phyloP scores from a whole-genome alignment of 2,888 invertebrate genomes.

The Scaptodrosophila latifasciaeformis region DNA sequence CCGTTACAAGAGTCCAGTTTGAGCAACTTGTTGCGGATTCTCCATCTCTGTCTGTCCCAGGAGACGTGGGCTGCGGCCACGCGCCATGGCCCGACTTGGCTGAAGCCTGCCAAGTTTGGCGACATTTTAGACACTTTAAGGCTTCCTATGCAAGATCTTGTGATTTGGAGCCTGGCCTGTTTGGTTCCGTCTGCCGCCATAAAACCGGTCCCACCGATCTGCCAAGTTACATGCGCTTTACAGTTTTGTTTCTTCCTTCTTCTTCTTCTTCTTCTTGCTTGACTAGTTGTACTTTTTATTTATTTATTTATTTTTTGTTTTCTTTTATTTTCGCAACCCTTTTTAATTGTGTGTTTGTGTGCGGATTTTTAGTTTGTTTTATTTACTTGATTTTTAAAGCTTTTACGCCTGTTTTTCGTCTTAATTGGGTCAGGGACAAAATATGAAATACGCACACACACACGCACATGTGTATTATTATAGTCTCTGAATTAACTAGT shows the following conservation, averaged over 20 bases:
- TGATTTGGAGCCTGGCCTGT: neutral
- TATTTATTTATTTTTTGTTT: too few species aligned
- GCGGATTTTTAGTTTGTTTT: too few species aligned
- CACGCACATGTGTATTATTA: too few species aligned
- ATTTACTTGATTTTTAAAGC: neutral
- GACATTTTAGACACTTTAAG: conserved; percentile 57
- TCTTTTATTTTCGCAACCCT: neutral
- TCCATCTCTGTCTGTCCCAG: conserved; percentile 3
- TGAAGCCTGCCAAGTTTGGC: conserved; percentile 2
- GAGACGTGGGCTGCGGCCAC: neutral
- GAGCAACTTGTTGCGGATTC: conserved; percentile 65
- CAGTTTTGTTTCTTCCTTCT: neutral
- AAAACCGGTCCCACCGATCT: neutral
- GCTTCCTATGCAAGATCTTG: conserved; percentile 43
- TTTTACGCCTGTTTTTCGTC: neutral
- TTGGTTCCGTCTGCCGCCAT: neutral
- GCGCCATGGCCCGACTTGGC: conserved; percentile 15
- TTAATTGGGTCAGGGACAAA: conserved; percentile 3
- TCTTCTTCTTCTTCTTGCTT: too few species aligned
- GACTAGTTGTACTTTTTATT: too few species aligned
- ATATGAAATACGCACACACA: neutral
- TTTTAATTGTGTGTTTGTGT: neutral
- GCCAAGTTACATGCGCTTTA: neutral
- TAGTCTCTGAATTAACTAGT: neutral
- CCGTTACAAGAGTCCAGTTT: conserved; percentile 49